Evolutionary conservation across 2,888 invertebrate species (phyloP), one percentile per base, ranked within the genome.

Genomic region (Drosophila nigricruria): DNA sequence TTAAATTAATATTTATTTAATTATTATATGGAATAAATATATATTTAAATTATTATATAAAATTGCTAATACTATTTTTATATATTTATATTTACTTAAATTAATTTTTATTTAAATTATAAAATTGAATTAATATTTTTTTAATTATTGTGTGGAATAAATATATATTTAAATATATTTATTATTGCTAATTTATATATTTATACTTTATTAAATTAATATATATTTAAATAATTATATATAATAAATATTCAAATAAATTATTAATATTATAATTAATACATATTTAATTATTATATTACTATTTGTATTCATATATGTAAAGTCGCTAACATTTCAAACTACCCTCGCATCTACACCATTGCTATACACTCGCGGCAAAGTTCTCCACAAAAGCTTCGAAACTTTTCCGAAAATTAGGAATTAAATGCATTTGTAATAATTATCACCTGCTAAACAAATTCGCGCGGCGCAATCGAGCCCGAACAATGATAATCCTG

Each of bases 401-500:
- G 10, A 25, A 27, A 66, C 18, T 10, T 20, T 25, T 20, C 4
- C 4, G 16, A 32, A 58, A 74, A 69, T 69, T 30, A 40, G 42
- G 69, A 65, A 62, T 52, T 52, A 42, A 70, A 70, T 59, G 62
- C 34, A 47, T 75, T 79, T 59, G 34, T 45, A 66, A 71, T 70
- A 82, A 88, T 83, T 77, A 83, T 70, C 84, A 75, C 70, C 70
- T 60, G 58, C 34, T 64, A n/a, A 49, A 34, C 45, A 57, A 27
- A 50, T 43, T n/a, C 56, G 50, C 58, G 30, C 32, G 27, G 50
- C 47, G 14, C 42, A 63, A 65, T 67, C 77, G 56, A 59, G 68
- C 63, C 78, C 65, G 78, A 77, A 90, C 88, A 83, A 65, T 77
- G 79, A 77, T 90, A 90, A 87, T 87, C 89, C 90, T 34, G 79